Evolutionary conservation across 2,888 invertebrate genomes (phyloP).

Genomic region (Ophioninae sp.): DNA sequence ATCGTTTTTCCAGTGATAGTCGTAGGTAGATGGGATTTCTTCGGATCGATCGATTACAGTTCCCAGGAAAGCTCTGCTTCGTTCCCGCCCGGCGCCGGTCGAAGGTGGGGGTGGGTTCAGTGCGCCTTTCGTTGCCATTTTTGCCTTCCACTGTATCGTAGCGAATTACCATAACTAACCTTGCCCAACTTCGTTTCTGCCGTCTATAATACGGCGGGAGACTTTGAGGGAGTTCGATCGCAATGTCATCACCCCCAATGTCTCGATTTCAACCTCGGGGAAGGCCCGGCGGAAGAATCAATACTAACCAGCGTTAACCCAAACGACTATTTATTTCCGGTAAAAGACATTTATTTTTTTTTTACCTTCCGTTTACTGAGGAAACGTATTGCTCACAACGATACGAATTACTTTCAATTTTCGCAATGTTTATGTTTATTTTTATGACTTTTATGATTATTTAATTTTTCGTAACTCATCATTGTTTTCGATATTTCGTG

Average conservation of each 20-base stretch:
- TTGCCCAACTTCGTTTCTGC: constrained; percentile 59
- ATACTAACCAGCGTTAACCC: neutral
- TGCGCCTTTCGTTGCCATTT: neutral
- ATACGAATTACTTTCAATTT: neutral
- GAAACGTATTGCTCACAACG: neutral
- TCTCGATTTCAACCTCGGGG: constrained; percentile 43
- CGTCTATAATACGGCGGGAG: neutral
- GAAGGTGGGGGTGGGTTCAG: neutral
- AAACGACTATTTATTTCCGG: too few species aligned
- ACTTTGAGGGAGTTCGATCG: constrained; percentile 51
- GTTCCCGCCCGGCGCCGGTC: constrained; percentile 5
- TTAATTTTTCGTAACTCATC: neutral
- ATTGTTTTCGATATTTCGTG: too few species aligned
- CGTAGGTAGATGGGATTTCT: constrained; percentile 48
- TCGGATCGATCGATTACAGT: constrained; percentile 51
- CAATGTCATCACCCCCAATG: constrained; percentile 41
- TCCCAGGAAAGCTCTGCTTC: constrained; percentile 50
- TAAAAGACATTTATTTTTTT: too few species aligned
- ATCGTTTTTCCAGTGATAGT: constrained; percentile 1
- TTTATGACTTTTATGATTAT: neutral
- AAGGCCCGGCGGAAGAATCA: neutral
- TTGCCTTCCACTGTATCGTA: constrained; percentile 17
- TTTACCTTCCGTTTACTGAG: neutral
- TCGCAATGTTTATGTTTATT: neutral
- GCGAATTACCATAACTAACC: constrained; percentile 65